These are phyloP conservation scores for Chelonia mydas DNA, from an alignment of 2,797 vertebrate genomes.

Conservation along the genomic window DNA sequence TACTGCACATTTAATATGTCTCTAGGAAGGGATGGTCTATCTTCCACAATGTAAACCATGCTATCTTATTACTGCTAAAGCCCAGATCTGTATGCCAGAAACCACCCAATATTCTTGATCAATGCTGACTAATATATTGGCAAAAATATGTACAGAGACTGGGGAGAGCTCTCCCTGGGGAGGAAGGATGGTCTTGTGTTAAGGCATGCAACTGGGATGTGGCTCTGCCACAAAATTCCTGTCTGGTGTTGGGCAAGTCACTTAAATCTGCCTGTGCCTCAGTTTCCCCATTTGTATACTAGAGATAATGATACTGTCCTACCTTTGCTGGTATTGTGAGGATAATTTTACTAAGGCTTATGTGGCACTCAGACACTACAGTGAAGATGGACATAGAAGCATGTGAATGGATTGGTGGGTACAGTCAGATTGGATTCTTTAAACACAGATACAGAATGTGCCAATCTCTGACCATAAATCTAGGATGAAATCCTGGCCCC, in stretches of 20 bases:
- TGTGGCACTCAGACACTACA: not conserved
- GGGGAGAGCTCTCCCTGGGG: not conserved
- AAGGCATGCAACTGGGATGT: not conserved
- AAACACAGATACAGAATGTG: not conserved
- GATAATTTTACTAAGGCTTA: not conserved
- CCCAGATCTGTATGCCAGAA: not conserved
- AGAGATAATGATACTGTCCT: not conserved
- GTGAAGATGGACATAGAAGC: not conserved
- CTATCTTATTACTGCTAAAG: not conserved
- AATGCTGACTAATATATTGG: not conserved
- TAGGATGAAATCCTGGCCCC: not conserved
- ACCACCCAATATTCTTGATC: not conserved
- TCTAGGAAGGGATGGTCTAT: not conserved
- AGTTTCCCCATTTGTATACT: not conserved
- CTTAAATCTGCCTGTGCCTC: accelerated
- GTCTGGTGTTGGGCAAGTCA: not conserved
- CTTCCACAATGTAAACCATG: not conserved
- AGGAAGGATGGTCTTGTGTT: not conserved
- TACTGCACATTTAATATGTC: not conserved
- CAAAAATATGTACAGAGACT: not conserved
- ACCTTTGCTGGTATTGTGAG: not conserved
- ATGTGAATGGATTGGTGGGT: not conserved
- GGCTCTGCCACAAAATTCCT: not conserved
- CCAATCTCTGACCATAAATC: not conserved
- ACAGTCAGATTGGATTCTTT: not conserved